Conservation (phyloP, 1,140 invertebrate genomes). For the Ctenoplectra terminalis region DNA sequence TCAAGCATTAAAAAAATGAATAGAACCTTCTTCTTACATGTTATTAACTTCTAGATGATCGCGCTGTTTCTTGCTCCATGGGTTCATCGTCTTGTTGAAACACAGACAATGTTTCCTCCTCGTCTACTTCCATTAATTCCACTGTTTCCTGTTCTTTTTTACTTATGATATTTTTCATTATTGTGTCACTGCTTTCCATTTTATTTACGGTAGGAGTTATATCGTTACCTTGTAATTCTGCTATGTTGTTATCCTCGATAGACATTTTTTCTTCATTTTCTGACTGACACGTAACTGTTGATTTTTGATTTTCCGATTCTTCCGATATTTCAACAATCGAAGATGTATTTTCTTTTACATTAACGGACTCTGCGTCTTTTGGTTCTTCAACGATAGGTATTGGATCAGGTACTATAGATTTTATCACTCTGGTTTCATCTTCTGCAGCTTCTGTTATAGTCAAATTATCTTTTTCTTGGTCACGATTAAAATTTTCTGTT, state of each 20-base stretch:
- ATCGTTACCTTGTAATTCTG: conserved; percentile 47
- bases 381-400: conserved; percentile 77
- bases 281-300: conserved; percentile 11
- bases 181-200: conserved; percentile 37
- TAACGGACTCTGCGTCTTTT: conserved; percentile 66
- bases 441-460: conserved; percentile 75
- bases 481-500: conserved; percentile 14
- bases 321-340: conserved; percentile 55
- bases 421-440: conserved; percentile 61
- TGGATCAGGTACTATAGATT: conserved; percentile 72
- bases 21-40: conserved; percentile 28
- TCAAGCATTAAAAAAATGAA: conserved; percentile 46
- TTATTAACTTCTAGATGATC: conserved; percentile 79
- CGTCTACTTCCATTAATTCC: conserved; percentile 81
- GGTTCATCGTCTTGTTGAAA: conserved; percentile 76
- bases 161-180: conserved; percentile 40
- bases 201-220: neutral
- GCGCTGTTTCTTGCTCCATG: conserved; percentile 79
- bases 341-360: conserved; percentile 56
- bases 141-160: conserved; percentile 55
- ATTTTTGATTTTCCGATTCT: conserved; percentile 32
- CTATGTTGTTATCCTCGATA: conserved; percentile 30
- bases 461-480: conserved; percentile 43
- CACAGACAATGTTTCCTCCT: conserved; percentile 66
- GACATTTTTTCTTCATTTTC: conserved; percentile 36